These are phyloP conservation scores for Ashinkailepas kermadecensis DNA, from an alignment of 2,888 invertebrate species.

Conservation along the genomic window DNA sequence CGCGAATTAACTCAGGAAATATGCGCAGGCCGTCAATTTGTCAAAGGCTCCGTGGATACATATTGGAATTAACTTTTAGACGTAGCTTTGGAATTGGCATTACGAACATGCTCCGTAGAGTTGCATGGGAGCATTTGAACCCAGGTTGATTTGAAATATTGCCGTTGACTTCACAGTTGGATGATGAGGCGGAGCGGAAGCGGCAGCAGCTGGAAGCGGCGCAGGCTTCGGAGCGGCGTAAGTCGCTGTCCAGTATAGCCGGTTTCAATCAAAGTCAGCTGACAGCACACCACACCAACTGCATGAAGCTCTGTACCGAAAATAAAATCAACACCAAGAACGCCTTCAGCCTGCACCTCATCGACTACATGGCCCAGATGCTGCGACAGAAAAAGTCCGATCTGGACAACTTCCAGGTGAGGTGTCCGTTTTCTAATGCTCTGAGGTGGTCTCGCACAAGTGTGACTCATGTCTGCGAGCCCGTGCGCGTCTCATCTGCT, in stretches of 20 bases:
- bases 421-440: conserved; percentile 18
- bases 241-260: conserved; percentile 45
- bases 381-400: conserved; percentile 61
- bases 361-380: conserved; percentile 73
- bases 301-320: conserved; percentile 68
- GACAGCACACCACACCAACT: conserved; percentile 61
- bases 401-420: conserved; percentile 53
- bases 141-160: too few species aligned
- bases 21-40: too few species aligned
- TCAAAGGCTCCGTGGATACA: too few species aligned
- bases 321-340: conserved; percentile 73
- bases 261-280: conserved; percentile 42
- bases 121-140: too few species aligned
- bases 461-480: too few species aligned
- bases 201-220: conserved; percentile 28
- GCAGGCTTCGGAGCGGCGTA: conserved; percentile 27
- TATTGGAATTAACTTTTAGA: too few species aligned
- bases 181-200: conserved; percentile 33
- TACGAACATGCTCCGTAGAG: too few species aligned
- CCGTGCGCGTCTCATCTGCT: too few species aligned
- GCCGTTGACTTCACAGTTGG: conserved; percentile 27
- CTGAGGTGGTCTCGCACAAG: too few species aligned
- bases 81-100: too few species aligned
- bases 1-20: too few species aligned
- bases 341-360: conserved; percentile 77